Base-by-base conservation (phyloP, 2,888 invertebrate genomes). In the Syrista parreyssii region DNA sequence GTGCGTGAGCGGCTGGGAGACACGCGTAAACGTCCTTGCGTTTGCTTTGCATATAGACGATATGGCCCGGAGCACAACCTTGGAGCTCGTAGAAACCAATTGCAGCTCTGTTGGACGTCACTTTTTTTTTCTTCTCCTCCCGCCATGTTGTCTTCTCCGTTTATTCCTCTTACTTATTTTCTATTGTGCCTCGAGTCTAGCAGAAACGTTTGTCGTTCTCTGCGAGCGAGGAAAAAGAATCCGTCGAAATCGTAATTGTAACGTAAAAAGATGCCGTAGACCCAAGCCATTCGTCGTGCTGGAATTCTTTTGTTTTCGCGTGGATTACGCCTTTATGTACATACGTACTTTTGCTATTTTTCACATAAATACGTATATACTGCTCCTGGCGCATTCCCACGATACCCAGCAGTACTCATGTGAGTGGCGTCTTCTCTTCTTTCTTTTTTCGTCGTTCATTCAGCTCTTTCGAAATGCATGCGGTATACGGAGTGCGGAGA, bases 41-140 rank as follows among this genome's bases (percentile, higher is more conserved):
- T 86, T 86, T 84, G 85, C 83, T 87, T 87, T 87, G 87, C 87
- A 87, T 86, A 86, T 85, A 87, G 82, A 85, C 86, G 86, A 85
- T 80, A 81, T 81, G 82, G 86, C 86, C 81, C 84, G 85, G 82
- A 84, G 84, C 82, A 84, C 84, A 87, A 83, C 88, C 88, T 87
- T 87, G 87, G 82, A 80, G 69, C 55, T 55, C 55, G 55, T 55
- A 55, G 55, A 55, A 55, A 55, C 55, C 23, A 15, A 55, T 23
- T 55, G 55, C 55, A 23, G 55, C 55, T 55, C 55, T 55, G 23
- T 23, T 55, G 55, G 55, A 55, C 55, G 55, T 55, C 55, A 23
- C 11, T 36, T 12, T 23, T 55, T 40, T 40, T 40, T 40, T n/a
- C n/a, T 36, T 55, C 23, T 55, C 6, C 23, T 23, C 1, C 23